Conservation (phyloP, 2,797 vertebrate genomes). For the Fratercula arctica region DNA sequence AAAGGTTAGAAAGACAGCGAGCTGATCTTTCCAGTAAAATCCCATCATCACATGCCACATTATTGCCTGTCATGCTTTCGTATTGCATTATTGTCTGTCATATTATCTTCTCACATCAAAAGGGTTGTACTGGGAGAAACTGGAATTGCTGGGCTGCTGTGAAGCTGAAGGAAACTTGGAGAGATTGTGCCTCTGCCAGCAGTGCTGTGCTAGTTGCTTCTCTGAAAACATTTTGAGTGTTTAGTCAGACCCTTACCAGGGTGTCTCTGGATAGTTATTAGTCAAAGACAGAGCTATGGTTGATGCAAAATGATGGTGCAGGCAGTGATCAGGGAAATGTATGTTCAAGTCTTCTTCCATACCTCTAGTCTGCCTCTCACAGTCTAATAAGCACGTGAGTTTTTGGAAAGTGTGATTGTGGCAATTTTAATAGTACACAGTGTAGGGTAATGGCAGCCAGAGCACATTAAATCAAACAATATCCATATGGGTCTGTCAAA, state of each 20-base stretch:
- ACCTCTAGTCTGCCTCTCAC: not conserved
- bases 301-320: not conserved
- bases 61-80: not conserved
- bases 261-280: not conserved
- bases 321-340: not conserved
- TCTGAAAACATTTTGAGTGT: not conserved
- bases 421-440: not conserved
- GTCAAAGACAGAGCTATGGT: not conserved
- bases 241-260: not conserved
- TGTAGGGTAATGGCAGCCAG: not conserved
- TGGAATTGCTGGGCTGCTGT: not conserved
- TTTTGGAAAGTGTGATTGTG: not conserved
- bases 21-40: constrained; percentile 28
- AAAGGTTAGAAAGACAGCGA: not conserved
- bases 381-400: not conserved
- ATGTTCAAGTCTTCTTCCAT: not conserved
- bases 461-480: not conserved
- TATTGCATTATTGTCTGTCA: not conserved
- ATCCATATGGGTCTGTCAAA: not conserved
- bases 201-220: not conserved
- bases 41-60: not conserved
- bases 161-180: not conserved
- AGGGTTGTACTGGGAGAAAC: not conserved
- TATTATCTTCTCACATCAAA: not conserved
- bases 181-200: not conserved